Base-by-base conservation (phyloP, 2,888 invertebrate species). In the Mythimna pallens region DNA sequence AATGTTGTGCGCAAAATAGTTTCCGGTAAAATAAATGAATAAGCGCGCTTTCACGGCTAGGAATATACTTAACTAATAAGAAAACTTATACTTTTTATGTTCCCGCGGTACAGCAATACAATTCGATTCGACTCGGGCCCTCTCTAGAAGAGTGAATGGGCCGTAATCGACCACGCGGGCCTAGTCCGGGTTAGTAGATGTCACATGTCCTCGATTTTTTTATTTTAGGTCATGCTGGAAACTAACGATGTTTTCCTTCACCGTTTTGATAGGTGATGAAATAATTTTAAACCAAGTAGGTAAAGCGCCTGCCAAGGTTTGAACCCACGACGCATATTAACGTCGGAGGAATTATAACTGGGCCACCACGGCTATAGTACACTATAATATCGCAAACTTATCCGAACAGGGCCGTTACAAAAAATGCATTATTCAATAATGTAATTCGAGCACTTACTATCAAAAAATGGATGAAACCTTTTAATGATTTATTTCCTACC, bases 1-100 rank as follows among this genome's bases (percentile, higher is more conserved):
- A 55, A 57, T 54, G 70, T 78, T 81, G 78, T 81, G 80, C 82
- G 82, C 58, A 65, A 74, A 70, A 54, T 65, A 59, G 34, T 65
- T 55, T 61, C 63, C 3, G 52, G n/a, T 43, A 25, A 43, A n/a
- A 52, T 6, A 43, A 54, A 59, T 58, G 36, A 47, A 73, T 77
- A 81, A 81, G 50, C 25, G 10, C 63, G 71, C 43, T 2, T 71
- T 65, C 17, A 34, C 47, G 20, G 47, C 47, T 47, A 47, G 17
- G 47, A 47, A 47, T 47, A 47, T 47, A 47, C 47, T 47, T 47
- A 47, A 47, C 2, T 47, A 17, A 47, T 50, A 50, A 36, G n/a
- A 61, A 47, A 47, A 62, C 20, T 61, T 61, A 54, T 22, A 52
- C 9, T 2, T 50, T 20, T 20, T 50, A 50, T 20, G 6, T 50